phyloP scores from a whole-genome alignment of 2,888 invertebrate species.

The Cepaea hortensis region DNA sequence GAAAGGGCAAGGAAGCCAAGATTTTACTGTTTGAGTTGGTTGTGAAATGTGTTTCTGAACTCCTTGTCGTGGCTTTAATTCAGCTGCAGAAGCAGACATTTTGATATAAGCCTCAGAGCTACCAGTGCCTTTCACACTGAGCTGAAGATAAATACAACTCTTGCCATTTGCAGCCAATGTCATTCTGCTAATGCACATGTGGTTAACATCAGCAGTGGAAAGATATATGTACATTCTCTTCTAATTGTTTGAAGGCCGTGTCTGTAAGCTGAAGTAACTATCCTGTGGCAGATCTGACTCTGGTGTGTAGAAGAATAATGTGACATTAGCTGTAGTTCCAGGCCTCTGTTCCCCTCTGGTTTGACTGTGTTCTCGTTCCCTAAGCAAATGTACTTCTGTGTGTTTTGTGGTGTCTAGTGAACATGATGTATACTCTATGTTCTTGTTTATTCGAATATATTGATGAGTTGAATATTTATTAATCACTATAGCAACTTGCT shows the following conservation, averaged over 20 bases:
- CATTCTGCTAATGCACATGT: no score
- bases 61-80: not conserved
- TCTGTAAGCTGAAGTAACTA: no score
- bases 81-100: not conserved
- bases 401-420: not conserved
- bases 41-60: slow-evolving; percentile 10
- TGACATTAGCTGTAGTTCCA: no score
- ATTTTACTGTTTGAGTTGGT: not conserved
- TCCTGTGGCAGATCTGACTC: no score
- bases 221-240: no score
- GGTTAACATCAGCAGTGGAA: no score
- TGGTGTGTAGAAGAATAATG: no score
- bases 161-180: not conserved
- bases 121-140: slow-evolving; percentile 30
- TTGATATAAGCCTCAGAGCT: slow-evolving; percentile 20
- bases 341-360: no score
- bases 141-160: not conserved
- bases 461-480: slow-evolving; percentile 13
- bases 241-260: no score
- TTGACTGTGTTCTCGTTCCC: no score
- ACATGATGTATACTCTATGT: not conserved
- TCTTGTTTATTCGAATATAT: slow-evolving; percentile 9
- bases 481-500: not conserved
- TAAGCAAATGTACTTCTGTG: no score
- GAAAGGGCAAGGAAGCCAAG: not conserved